A percentile compares a stretch with the other conserved stretches of the same genome.
These are phyloP conservation scores for Sebastes kiyomatsui DNA, from an alignment of 2,797 vertebrate genomes.

Conservation along the genomic window DNA sequence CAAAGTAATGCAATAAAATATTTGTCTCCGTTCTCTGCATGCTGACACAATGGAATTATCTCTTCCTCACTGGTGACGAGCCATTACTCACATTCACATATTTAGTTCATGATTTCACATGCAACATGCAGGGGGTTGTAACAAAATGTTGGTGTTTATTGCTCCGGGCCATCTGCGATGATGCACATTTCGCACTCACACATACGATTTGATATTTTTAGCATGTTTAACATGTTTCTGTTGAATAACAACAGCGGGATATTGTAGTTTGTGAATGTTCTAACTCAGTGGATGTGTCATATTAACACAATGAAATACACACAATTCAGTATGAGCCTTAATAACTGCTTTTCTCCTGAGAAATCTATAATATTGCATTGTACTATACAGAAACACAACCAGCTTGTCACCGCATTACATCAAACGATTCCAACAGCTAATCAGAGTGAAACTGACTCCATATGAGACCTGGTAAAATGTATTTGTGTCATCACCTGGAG, in stretches of 20 bases:
- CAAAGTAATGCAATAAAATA: constrained; percentile 23
- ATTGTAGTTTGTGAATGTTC: not conserved
- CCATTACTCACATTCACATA: constrained; percentile 36
- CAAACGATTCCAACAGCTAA: constrained; percentile 19
- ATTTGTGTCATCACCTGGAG: constrained; percentile 67
- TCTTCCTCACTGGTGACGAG: constrained; percentile 40
- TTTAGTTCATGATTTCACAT: constrained; percentile 22
- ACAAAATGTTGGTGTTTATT: constrained; percentile 34
- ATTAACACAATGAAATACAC: not conserved
- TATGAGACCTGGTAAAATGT: constrained; percentile 29
- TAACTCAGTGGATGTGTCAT: not conserved
- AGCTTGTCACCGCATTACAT: constrained; percentile 9
- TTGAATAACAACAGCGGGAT: constrained; percentile 27
- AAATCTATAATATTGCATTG: not conserved
- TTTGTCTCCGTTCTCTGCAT: constrained; percentile 16
- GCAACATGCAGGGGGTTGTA: constrained; percentile 13
- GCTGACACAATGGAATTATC: constrained; percentile 37
- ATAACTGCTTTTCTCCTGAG: constrained; percentile 1
- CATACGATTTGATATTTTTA: constrained; percentile 42
- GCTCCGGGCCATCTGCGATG: constrained; percentile 40
- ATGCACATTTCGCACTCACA: constrained; percentile 25
- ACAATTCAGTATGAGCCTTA: not conserved
- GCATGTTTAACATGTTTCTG: constrained; percentile 5
- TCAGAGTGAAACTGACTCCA: constrained; percentile 23
- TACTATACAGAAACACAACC: not conserved